Conservation (phyloP, 2,797 vertebrate genomes). For the Gouania willdenowi region DNA sequence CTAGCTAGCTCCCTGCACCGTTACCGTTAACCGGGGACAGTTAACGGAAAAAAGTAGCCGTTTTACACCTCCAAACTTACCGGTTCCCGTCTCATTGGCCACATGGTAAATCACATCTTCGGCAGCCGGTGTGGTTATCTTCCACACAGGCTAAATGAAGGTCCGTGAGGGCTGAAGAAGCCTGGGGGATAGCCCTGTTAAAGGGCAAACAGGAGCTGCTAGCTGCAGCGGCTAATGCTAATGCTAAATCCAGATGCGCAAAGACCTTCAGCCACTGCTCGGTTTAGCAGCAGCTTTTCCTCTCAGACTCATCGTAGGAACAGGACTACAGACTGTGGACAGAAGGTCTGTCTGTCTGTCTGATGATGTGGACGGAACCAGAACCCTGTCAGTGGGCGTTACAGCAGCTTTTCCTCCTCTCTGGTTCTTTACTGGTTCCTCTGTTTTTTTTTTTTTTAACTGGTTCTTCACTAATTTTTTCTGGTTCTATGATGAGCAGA, state of each 20-base stretch:
- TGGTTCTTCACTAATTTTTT: no score
- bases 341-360: no score
- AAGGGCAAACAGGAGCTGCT: conserved; percentile 1
- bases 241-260: conserved; percentile 63
- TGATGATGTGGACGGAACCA: no score
- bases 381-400: no score
- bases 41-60: no score
- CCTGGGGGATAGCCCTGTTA: conserved; percentile 14
- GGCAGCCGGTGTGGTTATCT: not conserved
- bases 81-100: conserved; percentile 60
- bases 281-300: conserved; percentile 1
- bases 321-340: no score
- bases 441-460: conserved; percentile 48
- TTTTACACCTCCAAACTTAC: conserved; percentile 50
- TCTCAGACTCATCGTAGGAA: no score
- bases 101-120: conserved; percentile 57
- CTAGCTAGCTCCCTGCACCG: conserved; percentile 17
- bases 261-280: conserved; percentile 17
- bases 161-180: not conserved
- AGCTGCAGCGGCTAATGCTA: conserved; percentile 7
- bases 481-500: no score
- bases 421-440: no score
- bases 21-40: conserved; percentile 7
- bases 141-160: conserved; percentile 18
- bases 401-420: no score